Evolutionary conservation across 2,888 invertebrate species (phyloP).

Genomic region (Holacanthella duospinosa): DNA sequence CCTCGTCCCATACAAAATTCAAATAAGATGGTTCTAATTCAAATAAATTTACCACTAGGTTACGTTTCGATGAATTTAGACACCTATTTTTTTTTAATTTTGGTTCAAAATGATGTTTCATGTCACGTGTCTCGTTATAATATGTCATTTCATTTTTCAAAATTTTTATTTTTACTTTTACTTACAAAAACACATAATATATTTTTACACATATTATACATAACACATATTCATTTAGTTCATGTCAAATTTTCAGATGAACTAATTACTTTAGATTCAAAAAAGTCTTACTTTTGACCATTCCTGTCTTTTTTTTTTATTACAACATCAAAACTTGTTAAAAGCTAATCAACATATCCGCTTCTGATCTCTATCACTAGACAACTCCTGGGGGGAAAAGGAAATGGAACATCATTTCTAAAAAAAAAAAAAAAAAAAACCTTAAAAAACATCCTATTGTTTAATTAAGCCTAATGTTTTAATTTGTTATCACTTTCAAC

Average conservation of each 20-base stretch:
- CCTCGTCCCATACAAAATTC: no score
- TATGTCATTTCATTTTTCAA: no score
- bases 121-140: no score
- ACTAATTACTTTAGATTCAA: background rate
- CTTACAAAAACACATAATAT: no score
- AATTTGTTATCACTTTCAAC: background rate
- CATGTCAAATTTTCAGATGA: background rate
- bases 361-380: background rate
- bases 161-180: no score
- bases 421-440: background rate
- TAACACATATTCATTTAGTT: background rate
- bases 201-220: no score
- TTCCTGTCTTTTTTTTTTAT: no score
- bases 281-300: background rate
- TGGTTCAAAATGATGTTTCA: no score
- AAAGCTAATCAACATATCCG: background rate
- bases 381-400: background rate
- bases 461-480: slow-evolving; percentile 3
- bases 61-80: no score
- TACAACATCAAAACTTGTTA: slow-evolving; percentile 3
- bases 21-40: no score
- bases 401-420: background rate
- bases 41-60: no score
- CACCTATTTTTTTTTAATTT: no score
- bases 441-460: background rate